A percentile compares a stretch with the other conserved stretches of the same genome.
These are phyloP conservation scores for Polymixis flavicincta DNA, from an alignment of 2,888 invertebrate species.

Conservation along the genomic window DNA sequence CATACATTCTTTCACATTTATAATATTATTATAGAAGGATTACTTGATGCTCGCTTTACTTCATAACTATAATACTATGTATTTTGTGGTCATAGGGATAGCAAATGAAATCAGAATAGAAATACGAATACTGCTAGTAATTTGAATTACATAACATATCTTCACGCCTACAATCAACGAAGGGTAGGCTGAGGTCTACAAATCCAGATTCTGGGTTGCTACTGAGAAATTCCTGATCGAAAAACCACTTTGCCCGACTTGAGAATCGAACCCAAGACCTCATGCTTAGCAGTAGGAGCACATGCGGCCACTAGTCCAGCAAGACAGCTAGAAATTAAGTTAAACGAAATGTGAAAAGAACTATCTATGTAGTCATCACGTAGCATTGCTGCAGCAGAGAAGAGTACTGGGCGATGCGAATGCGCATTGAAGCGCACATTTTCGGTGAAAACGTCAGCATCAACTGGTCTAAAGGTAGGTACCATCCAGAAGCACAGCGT, in stretches of 20 bases:
- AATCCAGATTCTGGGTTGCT: background rate
- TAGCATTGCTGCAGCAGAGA: background rate
- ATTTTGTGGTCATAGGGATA: background rate
- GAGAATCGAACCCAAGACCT: background rate
- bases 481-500: background rate
- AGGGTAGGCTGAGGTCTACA: background rate
- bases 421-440: background rate
- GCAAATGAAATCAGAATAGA: background rate
- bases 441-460: background rate
- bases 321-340: background rate
- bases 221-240: too few species aligned
- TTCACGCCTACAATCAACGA: background rate
- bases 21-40: too few species aligned
- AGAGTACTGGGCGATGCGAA: too few species aligned
- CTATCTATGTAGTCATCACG: too few species aligned
- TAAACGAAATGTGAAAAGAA: background rate
- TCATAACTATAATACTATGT: constrained; percentile 15
- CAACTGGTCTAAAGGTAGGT: background rate
- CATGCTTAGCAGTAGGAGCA: background rate
- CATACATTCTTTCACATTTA: too few species aligned
- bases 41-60: constrained; percentile 38
- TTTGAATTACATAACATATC: too few species aligned
- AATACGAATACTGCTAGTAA: background rate
- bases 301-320: background rate
- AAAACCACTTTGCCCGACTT: background rate